Evolutionary conservation across 1,140 invertebrate species (phyloP), one percentile per base, ranked within the genome.

Genomic region (Coelopa frigida): DNA sequence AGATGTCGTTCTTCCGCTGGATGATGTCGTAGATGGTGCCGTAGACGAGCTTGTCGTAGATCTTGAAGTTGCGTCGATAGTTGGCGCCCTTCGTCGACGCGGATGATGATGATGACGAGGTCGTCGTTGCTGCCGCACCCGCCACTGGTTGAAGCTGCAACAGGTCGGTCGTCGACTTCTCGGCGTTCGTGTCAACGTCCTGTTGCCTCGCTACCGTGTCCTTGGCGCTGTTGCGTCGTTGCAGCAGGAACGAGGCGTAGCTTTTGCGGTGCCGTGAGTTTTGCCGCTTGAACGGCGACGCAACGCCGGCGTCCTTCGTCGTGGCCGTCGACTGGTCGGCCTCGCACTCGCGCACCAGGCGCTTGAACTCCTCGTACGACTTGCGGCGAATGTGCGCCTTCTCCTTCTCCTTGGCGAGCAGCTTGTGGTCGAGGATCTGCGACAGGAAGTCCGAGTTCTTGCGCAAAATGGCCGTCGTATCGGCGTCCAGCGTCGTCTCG

Each of bases 361-460:
- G 58, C 42, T 70, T 70, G 31, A 70, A 70, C 56, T 70, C 67
- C 50, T 70, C 67, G 46, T 69, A 69, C 15, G 67, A 70, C 40
- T 68, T 70, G 46, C 67, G 61, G 29, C 67, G 61, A 31, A 58
- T 56, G 39, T 68, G 61, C 35, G 66, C 62, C 36, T 69, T 69
- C 48, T 59, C 65, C 26, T 62, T 58, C 10, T 53, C 51, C 46
- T 66, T 58, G 48, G 61, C 59, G 44, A 56, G 52, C 56, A 67
- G 49, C 38, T 67, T 57, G 20, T 66, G 60, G 58, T 67, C 63
- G 48, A 67, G 63, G 56, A 67, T 67, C 44, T 59, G 58, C 37
- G 63, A 67, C 59, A 67, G 60, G 60, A 63, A 63, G 63, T 67
- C 61, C 3, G 63, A 67, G 56, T 67, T 67, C 53, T 67, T 67